phyloP scores from a whole-genome alignment of 1,140 invertebrate genomes.

The Brachionus sp. region DNA sequence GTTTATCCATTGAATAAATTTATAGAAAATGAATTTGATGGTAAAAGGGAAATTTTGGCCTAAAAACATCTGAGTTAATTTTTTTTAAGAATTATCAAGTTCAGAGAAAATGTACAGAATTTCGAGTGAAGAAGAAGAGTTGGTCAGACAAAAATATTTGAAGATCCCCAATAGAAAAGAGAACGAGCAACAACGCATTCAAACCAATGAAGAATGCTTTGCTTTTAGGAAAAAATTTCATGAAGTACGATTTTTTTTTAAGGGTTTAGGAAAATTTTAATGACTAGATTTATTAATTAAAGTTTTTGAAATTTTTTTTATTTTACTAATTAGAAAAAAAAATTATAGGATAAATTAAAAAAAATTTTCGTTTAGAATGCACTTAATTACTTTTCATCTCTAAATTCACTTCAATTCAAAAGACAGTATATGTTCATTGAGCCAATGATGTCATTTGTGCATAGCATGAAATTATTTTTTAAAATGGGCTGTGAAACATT shows the following conservation, averaged over 20 bases:
- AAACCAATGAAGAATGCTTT: slow-evolving; percentile 23
- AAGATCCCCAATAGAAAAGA: slow-evolving; percentile 16
- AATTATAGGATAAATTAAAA: background rate
- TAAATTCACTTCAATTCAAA: slow-evolving; percentile 34
- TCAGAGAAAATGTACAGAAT: background rate
- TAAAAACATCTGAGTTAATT: background rate
- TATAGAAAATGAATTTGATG: slow-evolving; percentile 24
- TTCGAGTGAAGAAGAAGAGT: slow-evolving; percentile 12
- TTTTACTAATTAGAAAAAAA: too few relatives aligned
- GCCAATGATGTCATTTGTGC: slow-evolving; percentile 24
- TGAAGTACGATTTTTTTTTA: background rate
- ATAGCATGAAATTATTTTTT: slow-evolving; percentile 3
- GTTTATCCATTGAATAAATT: slow-evolving; percentile 31
- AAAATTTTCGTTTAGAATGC: background rate
- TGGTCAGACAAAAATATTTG: background rate
- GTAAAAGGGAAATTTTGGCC: background rate
- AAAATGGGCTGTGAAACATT: slow-evolving; percentile 31
- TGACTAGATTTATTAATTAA: background rate
- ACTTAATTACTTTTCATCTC: slow-evolving; percentile 9
- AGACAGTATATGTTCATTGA: slow-evolving; percentile 23
- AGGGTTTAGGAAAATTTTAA: background rate
- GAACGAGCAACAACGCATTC: background rate
- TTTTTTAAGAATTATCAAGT: background rate
- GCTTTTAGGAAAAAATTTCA: slow-evolving; percentile 29
- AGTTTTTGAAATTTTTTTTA: background rate